Conservation (phyloP, 1,140 invertebrate genomes). For the Brachionus plicatilis region DNA sequence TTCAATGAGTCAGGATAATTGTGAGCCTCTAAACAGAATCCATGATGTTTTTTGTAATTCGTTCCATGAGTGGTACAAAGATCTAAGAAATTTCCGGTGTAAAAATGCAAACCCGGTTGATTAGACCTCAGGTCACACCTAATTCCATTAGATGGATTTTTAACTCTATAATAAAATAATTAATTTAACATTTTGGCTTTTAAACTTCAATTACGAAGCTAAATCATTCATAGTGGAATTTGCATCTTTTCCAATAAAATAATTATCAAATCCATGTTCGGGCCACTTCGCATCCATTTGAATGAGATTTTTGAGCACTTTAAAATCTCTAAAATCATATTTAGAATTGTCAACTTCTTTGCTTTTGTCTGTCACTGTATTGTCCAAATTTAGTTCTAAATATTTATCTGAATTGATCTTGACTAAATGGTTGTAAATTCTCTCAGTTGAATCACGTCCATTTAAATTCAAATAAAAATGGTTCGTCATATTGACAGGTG, state of each 20-base stretch:
- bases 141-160: conserved; percentile 15
- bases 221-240: conserved; percentile 45
- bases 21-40: conserved; percentile 83
- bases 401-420: conserved; percentile 69
- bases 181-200: neutral
- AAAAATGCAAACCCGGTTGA: conserved; percentile 84
- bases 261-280: conserved; percentile 68
- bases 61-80: conserved; percentile 63
- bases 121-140: conserved; percentile 70
- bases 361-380: conserved; percentile 66
- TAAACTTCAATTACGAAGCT: conserved; percentile 27
- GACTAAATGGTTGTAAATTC: conserved; percentile 64
- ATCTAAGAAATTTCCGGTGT: conserved; percentile 70
- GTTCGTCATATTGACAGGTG: conserved; percentile 82
- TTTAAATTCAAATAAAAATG: conserved; percentile 89
- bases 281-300: conserved; percentile 44
- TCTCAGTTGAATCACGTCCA: conserved; percentile 62
- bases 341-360: conserved; percentile 62
- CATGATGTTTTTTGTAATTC: conserved; percentile 70
- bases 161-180: neutral
- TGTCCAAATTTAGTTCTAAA: conserved; percentile 67
- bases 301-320: conserved; percentile 54
- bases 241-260: conserved; percentile 63
- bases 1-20: conserved; percentile 85
- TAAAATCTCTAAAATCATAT: conserved; percentile 66